Conservation (phyloP, 2,113 vertebrate genomes). For the Poecilia latipinna region DNA sequence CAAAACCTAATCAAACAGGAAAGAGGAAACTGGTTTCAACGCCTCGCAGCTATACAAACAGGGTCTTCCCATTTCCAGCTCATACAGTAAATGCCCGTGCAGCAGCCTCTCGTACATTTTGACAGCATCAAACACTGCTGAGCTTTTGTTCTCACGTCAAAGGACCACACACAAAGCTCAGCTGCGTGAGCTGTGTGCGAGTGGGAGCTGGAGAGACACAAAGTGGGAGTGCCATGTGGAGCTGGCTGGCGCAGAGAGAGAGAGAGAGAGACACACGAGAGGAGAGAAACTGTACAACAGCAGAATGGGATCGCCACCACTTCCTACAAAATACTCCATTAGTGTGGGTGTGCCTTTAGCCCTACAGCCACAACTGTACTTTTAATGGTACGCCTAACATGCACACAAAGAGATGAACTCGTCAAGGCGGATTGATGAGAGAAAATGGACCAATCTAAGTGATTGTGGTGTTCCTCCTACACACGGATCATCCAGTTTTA, state of each 20-base stretch:
- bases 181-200: conserved; percentile 56
- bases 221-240: conserved; percentile 69
- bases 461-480: conserved; percentile 20
- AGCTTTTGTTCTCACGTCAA: conserved; percentile 65
- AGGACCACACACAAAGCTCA: conserved; percentile 67
- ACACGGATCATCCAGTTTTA: conserved; percentile 2
- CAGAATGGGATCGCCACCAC: conserved; percentile 51
- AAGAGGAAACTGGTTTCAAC: conserved; percentile 3
- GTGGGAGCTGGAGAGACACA: conserved; percentile 49
- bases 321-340: conserved; percentile 65
- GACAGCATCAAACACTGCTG: conserved; percentile 49
- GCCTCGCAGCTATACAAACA: conserved; percentile 17
- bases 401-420: conserved; percentile 12
- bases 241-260: conserved; percentile 38
- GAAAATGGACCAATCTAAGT: conserved; percentile 14
- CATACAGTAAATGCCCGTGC: conserved; percentile 29
- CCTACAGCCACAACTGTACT: conserved; percentile 50
- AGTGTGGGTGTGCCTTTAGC: conserved; percentile 59
- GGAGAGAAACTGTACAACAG: conserved; percentile 52
- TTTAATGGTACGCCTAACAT: conserved; percentile 20
- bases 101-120: conserved; percentile 52
- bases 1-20: neutral
- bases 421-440: conserved; percentile 27
- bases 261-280: conserved; percentile 9
- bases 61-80: conserved; percentile 39